Base-by-base conservation (phyloP, 2,113 vertebrate species). In the Lethenteron camtschaticum region DNA sequence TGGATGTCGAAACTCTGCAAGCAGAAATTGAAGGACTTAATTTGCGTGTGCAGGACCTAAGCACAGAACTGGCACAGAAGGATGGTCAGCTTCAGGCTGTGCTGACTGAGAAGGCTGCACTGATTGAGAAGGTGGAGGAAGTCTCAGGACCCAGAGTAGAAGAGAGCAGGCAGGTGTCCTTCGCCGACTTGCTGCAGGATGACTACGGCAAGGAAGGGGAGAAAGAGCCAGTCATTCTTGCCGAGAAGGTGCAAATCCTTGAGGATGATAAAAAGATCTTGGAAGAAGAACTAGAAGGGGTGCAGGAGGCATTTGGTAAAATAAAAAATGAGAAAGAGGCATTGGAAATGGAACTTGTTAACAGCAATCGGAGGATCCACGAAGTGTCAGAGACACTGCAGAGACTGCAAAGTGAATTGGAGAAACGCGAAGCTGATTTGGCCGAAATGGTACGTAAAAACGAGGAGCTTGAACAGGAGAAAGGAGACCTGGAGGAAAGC, bases 401-500 rank as follows among this genome's bases (percentile, higher is more conserved):
- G 63, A 9, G 24, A n/a, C 24, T 66, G 63, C 24, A 16, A 66
- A 66, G 24, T n/a, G 9, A 66, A 41, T 5, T 41, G 1, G 63
- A 66, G 63, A 66, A 66, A 66, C n/a, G 24, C n/a, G 63, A 66
- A 10, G n/a, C 24, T 11, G 63, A 9, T 9, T 11, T 16, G 9
- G 63, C 63, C 11, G 10, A 66, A 66, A 66, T n/a, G 24, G 63
- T 20, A 66, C 10, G 24, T 20, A 66, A n/a, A 66, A 66, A 66
- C 8, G 10, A 9, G 63, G 63, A 66, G n/a, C n/a, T 66, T 66
- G 63, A 66, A 24, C 63, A 24, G 1, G 92, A 97, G 74, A 99
- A 92, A 69, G 94, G 96, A 72, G 89, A 97, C 71, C 79, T 99
- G 68, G 94, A 99, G 78, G 94, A 99, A 73, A 80, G 84, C 70